Conservation (phyloP, 2,797 vertebrate genomes). For the Alcedo atthis region DNA sequence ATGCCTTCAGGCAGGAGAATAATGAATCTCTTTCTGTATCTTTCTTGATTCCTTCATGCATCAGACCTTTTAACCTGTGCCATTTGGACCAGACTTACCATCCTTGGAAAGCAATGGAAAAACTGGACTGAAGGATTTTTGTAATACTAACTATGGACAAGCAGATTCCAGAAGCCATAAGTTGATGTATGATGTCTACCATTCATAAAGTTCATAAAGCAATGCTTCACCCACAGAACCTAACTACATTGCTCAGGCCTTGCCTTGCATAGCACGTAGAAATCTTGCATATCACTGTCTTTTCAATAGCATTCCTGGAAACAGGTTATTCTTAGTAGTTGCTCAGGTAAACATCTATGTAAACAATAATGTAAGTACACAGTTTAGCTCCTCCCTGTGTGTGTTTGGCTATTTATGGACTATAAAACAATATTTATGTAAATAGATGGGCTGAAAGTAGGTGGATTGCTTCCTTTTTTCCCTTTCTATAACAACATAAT, state of each 20-base stretch:
- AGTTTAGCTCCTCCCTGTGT: not conserved
- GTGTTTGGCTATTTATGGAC: not conserved
- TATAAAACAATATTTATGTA: not conserved
- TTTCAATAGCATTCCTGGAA: not conserved
- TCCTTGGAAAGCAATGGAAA: not conserved
- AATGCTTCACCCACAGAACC: not conserved
- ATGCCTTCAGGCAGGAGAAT: conserved; percentile 51
- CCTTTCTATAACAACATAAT: not conserved
- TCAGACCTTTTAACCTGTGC: conserved; percentile 68
- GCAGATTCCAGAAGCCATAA: not conserved
- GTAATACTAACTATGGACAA: not conserved
- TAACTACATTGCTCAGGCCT: not conserved
- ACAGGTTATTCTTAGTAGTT: not conserved
- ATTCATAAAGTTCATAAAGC: not conserved
- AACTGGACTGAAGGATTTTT: not conserved
- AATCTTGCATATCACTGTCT: not conserved
- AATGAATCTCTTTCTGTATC: conserved; percentile 44
- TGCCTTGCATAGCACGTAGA: not conserved
- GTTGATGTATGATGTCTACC: not conserved
- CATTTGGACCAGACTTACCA: conserved; percentile 2
- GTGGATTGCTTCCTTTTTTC: not conserved
- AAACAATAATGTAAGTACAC: not conserved
- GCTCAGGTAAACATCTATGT: not conserved
- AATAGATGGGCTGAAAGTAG: not conserved
- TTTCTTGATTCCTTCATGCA: conserved; percentile 31